Conservation (phyloP, 2,797 vertebrate species). For the Chloroceryle inda region DNA sequence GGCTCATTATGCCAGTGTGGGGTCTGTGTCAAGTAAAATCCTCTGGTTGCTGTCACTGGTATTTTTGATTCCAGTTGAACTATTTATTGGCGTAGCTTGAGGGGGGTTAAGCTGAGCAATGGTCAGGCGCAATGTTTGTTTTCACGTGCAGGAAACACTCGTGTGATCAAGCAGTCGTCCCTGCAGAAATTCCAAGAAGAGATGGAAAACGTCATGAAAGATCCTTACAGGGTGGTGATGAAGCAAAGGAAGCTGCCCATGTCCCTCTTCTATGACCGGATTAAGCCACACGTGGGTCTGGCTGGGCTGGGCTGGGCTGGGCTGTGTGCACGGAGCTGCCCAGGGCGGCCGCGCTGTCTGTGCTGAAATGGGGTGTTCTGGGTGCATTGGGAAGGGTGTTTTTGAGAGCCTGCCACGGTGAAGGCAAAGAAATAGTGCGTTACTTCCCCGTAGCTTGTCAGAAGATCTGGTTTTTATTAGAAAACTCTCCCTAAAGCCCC, state of each 20-base stretch:
- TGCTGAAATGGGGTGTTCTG: background rate
- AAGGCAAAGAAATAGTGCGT: background rate
- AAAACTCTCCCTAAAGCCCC: background rate
- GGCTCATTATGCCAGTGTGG: rapidly evolving
- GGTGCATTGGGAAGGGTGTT: background rate
- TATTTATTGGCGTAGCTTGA: background rate
- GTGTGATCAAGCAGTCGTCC: constrained; percentile 96
- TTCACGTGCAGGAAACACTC: constrained; percentile 89
- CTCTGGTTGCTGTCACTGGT: background rate
- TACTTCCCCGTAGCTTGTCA: background rate
- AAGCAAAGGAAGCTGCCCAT: constrained; percentile 94
- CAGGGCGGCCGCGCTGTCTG: rapidly evolving
- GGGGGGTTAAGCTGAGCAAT: background rate
- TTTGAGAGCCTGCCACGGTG: background rate
- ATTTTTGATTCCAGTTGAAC: background rate
- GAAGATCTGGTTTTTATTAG: background rate
- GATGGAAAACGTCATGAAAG: constrained; percentile 92
- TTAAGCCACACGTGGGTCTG: constrained; percentile 92
- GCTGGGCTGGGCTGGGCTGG: background rate
- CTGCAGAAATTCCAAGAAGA: constrained; percentile 98
- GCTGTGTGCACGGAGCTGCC: background rate
- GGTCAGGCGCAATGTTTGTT: background rate
- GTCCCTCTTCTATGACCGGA: constrained; percentile 91
- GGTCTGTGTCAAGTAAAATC: background rate
- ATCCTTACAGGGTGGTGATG: constrained; percentile 97